Percentiles rank a stretch among this genome's conserved stretches.
Evolutionary conservation across 2,888 invertebrate genomes (phyloP).

Genomic region (Tiliacea citrago): DNA sequence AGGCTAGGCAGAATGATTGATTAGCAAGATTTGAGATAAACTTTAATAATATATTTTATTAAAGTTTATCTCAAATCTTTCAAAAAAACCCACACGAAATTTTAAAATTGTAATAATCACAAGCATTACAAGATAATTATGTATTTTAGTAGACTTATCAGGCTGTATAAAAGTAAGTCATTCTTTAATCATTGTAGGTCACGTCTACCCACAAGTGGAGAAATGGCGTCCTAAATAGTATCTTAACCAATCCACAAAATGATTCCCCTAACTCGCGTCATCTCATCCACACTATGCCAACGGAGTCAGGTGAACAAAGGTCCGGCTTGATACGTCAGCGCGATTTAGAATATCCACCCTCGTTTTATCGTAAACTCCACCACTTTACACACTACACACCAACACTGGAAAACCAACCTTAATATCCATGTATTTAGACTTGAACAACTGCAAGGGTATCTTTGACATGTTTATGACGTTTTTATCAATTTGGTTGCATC

Average conservation of each 20-base stretch:
- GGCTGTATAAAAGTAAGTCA: background rate
- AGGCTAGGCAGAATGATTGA: background rate
- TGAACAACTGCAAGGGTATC: conserved; percentile 12
- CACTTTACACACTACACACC: conserved; percentile 1
- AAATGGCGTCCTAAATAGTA: background rate
- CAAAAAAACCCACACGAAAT: too few relatives aligned
- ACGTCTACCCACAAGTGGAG: background rate
- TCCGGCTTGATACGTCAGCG: conserved; percentile 88
- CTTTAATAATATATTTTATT: too few relatives aligned
- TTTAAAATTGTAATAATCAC: background rate
- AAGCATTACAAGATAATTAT: background rate
- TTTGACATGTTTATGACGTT: conserved; percentile 53
- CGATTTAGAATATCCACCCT: conserved; percentile 86
- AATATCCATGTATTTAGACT: background rate
- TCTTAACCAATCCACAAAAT: background rate
- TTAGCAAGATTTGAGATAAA: too few relatives aligned
- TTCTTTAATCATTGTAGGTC: background rate
- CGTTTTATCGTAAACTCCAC: conserved; percentile 80
- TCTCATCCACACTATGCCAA: conserved; percentile 76
- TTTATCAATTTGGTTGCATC: conserved; percentile 29
- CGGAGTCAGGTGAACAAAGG: conserved; percentile 86
- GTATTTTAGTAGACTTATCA: background rate
- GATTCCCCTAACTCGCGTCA: conserved; percentile 6
- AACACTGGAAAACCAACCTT: conserved; percentile 32
- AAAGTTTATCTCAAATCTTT: too few relatives aligned